These are phyloP conservation scores for Ectropis crepuscularia DNA, from an alignment of 2,888 invertebrate species.

Conservation along the genomic window DNA sequence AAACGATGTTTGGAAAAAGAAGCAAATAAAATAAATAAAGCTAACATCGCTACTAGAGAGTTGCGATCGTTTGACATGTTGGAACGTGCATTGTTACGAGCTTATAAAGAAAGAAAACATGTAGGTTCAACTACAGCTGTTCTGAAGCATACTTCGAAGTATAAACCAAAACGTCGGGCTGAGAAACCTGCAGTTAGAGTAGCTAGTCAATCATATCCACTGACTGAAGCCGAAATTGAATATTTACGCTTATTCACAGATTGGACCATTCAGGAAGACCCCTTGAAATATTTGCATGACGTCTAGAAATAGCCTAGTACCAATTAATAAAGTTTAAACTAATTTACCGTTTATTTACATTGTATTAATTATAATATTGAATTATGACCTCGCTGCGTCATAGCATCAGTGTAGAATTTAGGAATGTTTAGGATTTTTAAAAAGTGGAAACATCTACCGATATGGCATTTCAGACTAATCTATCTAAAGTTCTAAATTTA, in stretches of 20 bases:
- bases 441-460: too few species aligned
- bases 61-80: slow-evolving; percentile 79
- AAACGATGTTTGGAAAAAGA: slow-evolving; percentile 80
- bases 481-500: too few species aligned
- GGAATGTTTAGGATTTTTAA: too few species aligned
- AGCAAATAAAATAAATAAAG: slow-evolving; percentile 76
- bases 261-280: slow-evolving; percentile 69
- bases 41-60: slow-evolving; percentile 84
- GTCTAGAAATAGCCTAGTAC: not conserved
- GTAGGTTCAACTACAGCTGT: not conserved
- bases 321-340: too few species aligned
- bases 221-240: slow-evolving; percentile 68
- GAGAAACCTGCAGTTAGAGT: slow-evolving; percentile 17
- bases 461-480: too few species aligned
- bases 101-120: slow-evolving; percentile 55
- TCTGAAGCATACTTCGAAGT: slow-evolving; percentile 21
- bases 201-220: slow-evolving; percentile 35
- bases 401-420: too few species aligned
- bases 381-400: too few species aligned
- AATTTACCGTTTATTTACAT: too few species aligned
- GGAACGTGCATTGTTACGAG: slow-evolving; percentile 71
- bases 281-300: slow-evolving; percentile 59
- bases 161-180: slow-evolving; percentile 28
- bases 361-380: too few species aligned
- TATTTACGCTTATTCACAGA: slow-evolving; percentile 73